Evolutionary conservation across 1,140 invertebrate species (phyloP), one percentile per base, ranked within the genome.

Genomic region (Bombus haemorrhoidalis): DNA sequence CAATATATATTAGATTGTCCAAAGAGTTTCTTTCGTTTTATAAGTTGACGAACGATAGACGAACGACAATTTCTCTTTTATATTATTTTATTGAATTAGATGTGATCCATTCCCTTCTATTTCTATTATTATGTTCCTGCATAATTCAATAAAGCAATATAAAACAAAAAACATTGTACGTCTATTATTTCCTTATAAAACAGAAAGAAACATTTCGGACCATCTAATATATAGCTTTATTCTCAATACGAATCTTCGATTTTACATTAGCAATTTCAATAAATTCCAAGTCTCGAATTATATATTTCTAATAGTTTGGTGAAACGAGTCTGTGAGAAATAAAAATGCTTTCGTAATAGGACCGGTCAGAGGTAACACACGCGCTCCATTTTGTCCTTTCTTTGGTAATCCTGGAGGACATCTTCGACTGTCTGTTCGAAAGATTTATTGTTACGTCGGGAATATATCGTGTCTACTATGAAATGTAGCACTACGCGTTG

Each of bases 401-500:
- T 59, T 43, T 69, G 39, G 53, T 28, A 12, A 62, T 68, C 34
- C 32, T 37, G 13, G 15, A 57, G 59, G 22, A 57, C 37, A 34
- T 34, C 3, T 18, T 53, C 22, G 15, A 5, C 28, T 28, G 37
- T 2, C 66, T 3, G 43, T 22, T 2, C 0, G 37, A 53, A 5
- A 43, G 47, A 68, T 47, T 74, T 74, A 47, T 59, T 22, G 28
- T n/a, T 66, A 18, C 34, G 12, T n/a, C 28, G 53, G 25, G 66
- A 47, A 75, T 41, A 75, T n/a, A 62, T 62, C 25, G 57, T 3
- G 28, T 75, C 32, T 72, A 34, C 12, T 25, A 69, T 3, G 41
- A 43, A 18, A 79, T 53, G 32, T 32, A 59, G 53, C 66, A 90
- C 85, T 91, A 92, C 74, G 91, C 87, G 72, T 81, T 87, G 10